Conservation (phyloP, 2,113 vertebrate genomes). For the Colinus virginianus region DNA sequence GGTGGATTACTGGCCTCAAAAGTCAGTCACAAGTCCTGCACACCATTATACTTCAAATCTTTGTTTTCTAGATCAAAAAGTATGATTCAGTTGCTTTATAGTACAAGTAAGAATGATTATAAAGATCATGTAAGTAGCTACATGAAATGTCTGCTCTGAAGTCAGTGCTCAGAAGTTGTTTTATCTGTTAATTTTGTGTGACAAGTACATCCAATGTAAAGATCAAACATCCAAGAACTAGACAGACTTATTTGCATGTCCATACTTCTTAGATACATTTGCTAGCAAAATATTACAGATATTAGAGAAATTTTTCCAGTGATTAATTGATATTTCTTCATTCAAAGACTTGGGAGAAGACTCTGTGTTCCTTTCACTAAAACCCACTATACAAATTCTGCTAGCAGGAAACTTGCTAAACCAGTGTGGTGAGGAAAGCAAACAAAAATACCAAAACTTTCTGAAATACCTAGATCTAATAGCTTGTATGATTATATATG, state of each 20-base stretch:
- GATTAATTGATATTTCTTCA: background rate
- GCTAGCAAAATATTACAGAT: background rate
- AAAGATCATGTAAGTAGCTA: background rate
- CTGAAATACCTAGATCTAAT: background rate
- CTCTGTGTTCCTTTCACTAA: background rate
- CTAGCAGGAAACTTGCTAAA: background rate
- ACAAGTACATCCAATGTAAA: background rate
- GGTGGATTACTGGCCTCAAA: background rate
- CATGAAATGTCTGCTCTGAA: background rate
- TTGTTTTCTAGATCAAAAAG: background rate
- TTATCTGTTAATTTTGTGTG: background rate
- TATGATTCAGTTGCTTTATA: background rate
- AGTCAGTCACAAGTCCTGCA: background rate
- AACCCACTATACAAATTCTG: background rate
- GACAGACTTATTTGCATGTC: background rate
- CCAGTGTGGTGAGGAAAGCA: background rate
- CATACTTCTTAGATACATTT: background rate
- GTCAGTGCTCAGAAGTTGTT: background rate
- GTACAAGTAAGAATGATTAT: background rate
- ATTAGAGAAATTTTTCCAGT: background rate
- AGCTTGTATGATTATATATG: background rate
- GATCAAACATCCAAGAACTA: background rate
- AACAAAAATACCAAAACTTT: background rate
- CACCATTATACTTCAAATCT: background rate
- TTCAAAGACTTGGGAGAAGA: background rate